Evolutionary conservation across 2,113 vertebrate genomes (phyloP).

Genomic region (Trinectes maculatus): DNA sequence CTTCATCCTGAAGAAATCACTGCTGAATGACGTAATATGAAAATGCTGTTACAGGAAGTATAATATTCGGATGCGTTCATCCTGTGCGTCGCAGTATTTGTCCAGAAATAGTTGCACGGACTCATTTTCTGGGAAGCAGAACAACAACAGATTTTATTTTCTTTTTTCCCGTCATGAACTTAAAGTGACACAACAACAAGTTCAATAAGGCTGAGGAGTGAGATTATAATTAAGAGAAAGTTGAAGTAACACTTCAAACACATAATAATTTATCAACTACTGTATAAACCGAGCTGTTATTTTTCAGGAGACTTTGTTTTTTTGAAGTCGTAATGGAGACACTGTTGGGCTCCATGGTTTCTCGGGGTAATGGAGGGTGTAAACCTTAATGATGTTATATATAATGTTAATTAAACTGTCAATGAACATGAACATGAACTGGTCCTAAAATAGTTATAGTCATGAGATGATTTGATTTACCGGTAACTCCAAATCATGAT

Average conservation of each 20-base stretch:
- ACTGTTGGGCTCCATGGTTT: too few species aligned
- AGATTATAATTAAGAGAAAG: too few species aligned
- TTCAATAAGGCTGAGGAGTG: too few species aligned
- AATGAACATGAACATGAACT: background rate
- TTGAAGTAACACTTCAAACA: too few species aligned
- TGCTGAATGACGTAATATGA: background rate
- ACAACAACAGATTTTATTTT: background rate
- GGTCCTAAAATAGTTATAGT: background rate
- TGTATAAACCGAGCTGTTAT: too few species aligned
- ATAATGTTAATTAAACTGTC: background rate
- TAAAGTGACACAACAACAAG: background rate
- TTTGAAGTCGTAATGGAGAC: too few species aligned
- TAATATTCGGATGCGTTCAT: too few species aligned
- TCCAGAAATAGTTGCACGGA: background rate
- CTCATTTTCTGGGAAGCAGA: background rate
- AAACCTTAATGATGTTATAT: background rate
- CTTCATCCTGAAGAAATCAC: background rate
- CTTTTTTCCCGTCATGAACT: too few species aligned
- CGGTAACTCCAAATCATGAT: background rate
- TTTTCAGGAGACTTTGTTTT: too few species aligned
- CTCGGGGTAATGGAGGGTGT: background rate
- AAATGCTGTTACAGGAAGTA: background rate
- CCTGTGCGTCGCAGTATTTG: too few species aligned
- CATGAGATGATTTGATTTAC: background rate
- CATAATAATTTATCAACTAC: too few species aligned